phyloP scores from a whole-genome alignment of 2,113 vertebrate genomes.

The Loxodonta africana region DNA sequence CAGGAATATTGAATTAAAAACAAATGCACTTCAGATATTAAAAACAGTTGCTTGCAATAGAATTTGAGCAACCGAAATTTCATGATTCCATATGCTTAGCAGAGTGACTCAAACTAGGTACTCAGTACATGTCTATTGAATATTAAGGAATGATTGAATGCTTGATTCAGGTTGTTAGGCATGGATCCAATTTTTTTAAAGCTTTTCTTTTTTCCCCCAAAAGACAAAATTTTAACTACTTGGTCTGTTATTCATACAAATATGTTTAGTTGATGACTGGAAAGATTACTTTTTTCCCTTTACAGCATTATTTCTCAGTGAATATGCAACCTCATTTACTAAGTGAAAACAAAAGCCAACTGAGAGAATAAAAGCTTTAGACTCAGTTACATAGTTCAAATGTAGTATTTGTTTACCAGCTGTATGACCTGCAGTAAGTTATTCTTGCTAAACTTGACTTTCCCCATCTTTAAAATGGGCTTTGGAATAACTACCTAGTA shows the following conservation, averaged over 20 bases:
- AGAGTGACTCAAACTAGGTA: background rate
- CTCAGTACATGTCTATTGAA: background rate
- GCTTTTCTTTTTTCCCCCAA: background rate
- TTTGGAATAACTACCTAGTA: background rate
- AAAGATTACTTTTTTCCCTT: background rate
- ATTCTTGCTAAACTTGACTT: conserved; percentile 21
- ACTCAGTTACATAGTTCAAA: background rate
- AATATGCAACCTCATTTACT: background rate
- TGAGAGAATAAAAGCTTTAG: background rate
- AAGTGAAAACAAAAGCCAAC: background rate
- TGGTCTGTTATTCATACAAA: background rate
- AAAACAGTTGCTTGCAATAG: conserved; percentile 23
- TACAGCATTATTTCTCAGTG: background rate
- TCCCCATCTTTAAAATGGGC: background rate
- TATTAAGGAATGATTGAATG: background rate
- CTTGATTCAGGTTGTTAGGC: background rate
- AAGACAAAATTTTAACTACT: conserved; percentile 6
- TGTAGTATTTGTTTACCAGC: background rate
- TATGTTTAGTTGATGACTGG: background rate
- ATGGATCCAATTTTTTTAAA: background rate
- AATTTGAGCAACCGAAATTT: conserved; percentile 20
- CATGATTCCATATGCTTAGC: conserved; percentile 22
- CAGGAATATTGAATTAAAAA: conserved; percentile 63
- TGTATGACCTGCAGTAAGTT: background rate
- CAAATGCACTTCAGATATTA: conserved; percentile 43